Evolutionary conservation across 1,140 invertebrate species (phyloP), one percentile per base, ranked within the genome.

Genomic region (Euglossa dilemma): DNA sequence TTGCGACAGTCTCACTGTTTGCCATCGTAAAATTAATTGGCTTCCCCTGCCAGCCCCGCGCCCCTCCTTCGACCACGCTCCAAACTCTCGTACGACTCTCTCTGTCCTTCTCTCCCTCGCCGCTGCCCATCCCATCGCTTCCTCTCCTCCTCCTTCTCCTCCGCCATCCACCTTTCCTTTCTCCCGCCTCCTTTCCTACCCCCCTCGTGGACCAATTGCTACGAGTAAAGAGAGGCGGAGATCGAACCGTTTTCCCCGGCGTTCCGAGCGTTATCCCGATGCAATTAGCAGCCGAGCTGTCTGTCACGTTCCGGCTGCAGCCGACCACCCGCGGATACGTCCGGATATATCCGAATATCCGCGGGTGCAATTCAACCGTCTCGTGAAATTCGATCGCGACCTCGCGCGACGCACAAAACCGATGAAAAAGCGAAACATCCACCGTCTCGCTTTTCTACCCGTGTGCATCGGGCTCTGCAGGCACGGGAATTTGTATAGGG

Each of bases 1-100:
- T 90, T 91, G 90, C 90, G 90, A 91, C 90, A 91, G 89, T 91
- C 89, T 90, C 90, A 90, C 90, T 90, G 90, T 91, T 91, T 91
- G 90, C 90, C 87, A 89, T 91, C 90, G 88, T 90, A 90, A 91
- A 91, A 91, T 91, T 91, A 91, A 91, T 91, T 91, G 89, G 89
- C 90, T 91, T 86, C 84, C 81, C 85, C 82, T 83, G 74, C 85
- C 84, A 43, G 67, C 67, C 84, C 76, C 57, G 36, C 88, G 54
- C n/a, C 75, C 73, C 43, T 54, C 56, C 88, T 84, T 82, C 80
- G 83, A 84, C 82, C 85, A 66, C 86, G 81, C 83, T 87, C 81
- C 61, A 74, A 87, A 78, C 76, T 90, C 76, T 67, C 74, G 66
- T 80, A 45, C 72, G 67, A 73, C 43, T 57, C 67, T 25, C 69